phyloP scores from a whole-genome alignment of 2,113 vertebrate genomes.

The Planiliza haematocheilus region DNA sequence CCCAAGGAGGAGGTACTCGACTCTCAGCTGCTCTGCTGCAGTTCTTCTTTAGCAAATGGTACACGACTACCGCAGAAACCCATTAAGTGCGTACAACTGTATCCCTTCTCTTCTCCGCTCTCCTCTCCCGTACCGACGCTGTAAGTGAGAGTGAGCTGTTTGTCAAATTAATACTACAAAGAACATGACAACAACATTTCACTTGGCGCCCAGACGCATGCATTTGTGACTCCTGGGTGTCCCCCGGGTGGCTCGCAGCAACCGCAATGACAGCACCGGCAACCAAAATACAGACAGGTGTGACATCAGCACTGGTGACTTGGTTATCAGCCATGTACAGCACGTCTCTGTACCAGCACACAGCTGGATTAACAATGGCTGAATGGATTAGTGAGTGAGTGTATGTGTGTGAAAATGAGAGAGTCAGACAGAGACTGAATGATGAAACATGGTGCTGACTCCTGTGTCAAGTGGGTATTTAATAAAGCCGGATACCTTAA shows the following conservation, averaged over 20 bases:
- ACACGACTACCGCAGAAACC: constrained; percentile 37
- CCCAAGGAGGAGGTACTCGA: no score
- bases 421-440: constrained; percentile 35
- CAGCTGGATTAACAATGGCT: constrained; percentile 73
- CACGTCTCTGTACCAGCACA: constrained; percentile 46
- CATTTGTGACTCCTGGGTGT: constrained; percentile 21
- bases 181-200: constrained; percentile 37
- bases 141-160: constrained; percentile 26
- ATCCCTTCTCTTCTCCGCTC: constrained; percentile 6
- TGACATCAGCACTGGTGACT: constrained; percentile 40
- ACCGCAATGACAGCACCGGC: not conserved
- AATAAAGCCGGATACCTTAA: constrained; percentile 64
- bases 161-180: constrained; percentile 27
- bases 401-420: constrained; percentile 28
- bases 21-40: constrained; percentile 27
- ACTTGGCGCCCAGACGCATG: constrained; percentile 4
- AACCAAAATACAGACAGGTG: constrained; percentile 38
- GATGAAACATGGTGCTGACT: constrained; percentile 52
- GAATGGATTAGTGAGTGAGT: constrained; percentile 63
- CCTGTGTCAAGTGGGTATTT: constrained; percentile 68
- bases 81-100: constrained; percentile 2
- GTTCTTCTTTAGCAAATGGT: constrained; percentile 47
- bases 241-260: not conserved
- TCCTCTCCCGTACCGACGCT: constrained; percentile 20
- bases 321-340: constrained; percentile 48